Evolutionary conservation across 2,888 invertebrate genomes (phyloP).

Genomic region (Tortrix viridana): DNA sequence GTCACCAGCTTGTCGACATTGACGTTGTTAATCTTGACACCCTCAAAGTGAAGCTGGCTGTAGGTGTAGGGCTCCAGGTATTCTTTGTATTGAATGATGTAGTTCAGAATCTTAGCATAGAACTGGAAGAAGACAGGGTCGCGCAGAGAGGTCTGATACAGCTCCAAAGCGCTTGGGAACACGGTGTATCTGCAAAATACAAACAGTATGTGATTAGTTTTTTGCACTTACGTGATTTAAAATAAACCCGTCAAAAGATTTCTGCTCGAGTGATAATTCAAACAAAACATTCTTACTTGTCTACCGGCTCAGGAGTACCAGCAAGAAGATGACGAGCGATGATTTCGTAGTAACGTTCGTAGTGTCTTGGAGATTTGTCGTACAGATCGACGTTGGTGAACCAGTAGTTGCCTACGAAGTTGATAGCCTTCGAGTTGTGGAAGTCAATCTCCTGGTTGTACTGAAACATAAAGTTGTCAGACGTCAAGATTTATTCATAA

Average conservation of each 20-base stretch:
- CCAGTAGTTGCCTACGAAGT: conserved; percentile 82
- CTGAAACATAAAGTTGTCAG: conserved; percentile 49
- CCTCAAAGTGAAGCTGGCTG: conserved; percentile 62
- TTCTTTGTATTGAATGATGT: conserved; percentile 79
- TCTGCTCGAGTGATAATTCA: no score
- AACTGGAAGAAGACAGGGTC: conserved; percentile 87
- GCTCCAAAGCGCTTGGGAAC: conserved; percentile 81
- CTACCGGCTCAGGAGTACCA: conserved; percentile 53
- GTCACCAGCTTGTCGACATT: conserved; percentile 81
- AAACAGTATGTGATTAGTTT: background rate
- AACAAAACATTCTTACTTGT: conserved; percentile 53
- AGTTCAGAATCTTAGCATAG: conserved; percentile 77
- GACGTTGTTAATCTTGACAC: conserved; percentile 78
- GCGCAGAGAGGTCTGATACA: conserved; percentile 81
- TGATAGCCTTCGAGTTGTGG: conserved; percentile 66
- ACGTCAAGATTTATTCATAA: background rate
- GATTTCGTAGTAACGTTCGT: conserved; percentile 84
- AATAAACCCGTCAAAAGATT: no score
- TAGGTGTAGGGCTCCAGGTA: conserved; percentile 78
- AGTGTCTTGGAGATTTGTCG: conserved; percentile 58
- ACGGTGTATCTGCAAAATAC: conserved; percentile 60
- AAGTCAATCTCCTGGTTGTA: conserved; percentile 65
- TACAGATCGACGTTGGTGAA: conserved; percentile 82
- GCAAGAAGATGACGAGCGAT: conserved; percentile 77
- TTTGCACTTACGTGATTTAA: no score